Evolutionary conservation across 2,113 vertebrate genomes (phyloP), one percentile per base, ranked within the genome.

Genomic region (Rhinolophus sinicus): DNA sequence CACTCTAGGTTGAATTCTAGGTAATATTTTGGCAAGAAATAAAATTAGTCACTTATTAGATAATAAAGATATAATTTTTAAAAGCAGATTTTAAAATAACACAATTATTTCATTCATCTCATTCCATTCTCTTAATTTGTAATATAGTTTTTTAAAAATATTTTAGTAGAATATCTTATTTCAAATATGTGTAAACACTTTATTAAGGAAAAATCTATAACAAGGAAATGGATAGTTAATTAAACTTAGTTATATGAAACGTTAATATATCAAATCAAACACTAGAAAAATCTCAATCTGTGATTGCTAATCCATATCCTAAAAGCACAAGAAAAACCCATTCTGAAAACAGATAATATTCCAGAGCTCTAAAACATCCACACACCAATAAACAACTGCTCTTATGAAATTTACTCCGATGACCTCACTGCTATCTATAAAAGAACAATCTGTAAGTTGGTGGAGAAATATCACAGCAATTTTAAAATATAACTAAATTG

Each of bases 81-180:
- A 84, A 95, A 76, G 52, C 2, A 85, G 22, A 13, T 65, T 88
- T 90, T 78, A n/a, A 95, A 94, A 60, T 40, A 94, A 85, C 16
- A 78, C 13, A 30, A 26, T 81, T 12, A 73, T 90, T 67, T 16
- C 60, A 30, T 54, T 28, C 21, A 60, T 28, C 15, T 77, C 6
- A 70, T 88, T 78, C 22, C 30, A 47, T 47, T 47, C 4, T 44
- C 47, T 88, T 88, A 54, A 78, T 73, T 50, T 47, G 0, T 73
- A 44, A 77, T 50, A 92, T 2, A 60, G n/a, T 94, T 65, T 82
- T 69, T 88, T 92, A 90, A 6, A 76, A 88, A 83, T 2, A 33
- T 62, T 58, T 90, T 83, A 77, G 64, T 75, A 35, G 44, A 81
- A 40, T 54, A 72, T 88, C 73, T 87, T 75, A 47, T 65, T 93